These are phyloP conservation scores for Thermophis baileyi DNA, from an alignment of 2,113 vertebrate species.

Conservation along the genomic window DNA sequence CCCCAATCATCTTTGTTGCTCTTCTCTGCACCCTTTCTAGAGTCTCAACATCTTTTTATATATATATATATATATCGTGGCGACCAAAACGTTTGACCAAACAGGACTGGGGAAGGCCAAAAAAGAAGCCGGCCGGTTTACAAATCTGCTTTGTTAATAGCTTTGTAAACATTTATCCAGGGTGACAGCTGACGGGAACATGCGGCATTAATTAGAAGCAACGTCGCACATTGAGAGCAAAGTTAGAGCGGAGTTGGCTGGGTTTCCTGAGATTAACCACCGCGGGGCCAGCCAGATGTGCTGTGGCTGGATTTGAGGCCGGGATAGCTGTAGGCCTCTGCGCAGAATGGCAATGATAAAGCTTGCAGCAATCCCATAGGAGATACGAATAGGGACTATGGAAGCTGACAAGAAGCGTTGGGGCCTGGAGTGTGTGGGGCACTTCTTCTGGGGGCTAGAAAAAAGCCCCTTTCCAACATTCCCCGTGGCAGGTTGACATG, in stretches of 20 bases:
- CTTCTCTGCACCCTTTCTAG: no score
- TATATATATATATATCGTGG: no score
- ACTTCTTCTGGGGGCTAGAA: background rate
- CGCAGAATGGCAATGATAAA: constrained; percentile 34
- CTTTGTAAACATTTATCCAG: constrained; percentile 85
- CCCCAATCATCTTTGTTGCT: no score
- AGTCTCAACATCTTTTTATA: no score
- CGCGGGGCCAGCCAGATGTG: constrained; percentile 63
- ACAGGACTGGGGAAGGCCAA: no score
- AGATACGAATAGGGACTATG: constrained; percentile 59
- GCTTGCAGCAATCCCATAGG: constrained; percentile 53
- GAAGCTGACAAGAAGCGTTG: constrained; percentile 9
- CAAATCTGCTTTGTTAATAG: constrained; percentile 83
- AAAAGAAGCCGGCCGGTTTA: constrained; percentile 72
- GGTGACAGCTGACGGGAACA: constrained; percentile 78
- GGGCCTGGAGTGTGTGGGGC: background rate
- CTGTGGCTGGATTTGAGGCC: constrained; percentile 65
- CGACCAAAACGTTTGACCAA: no score
- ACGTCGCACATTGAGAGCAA: constrained; percentile 71
- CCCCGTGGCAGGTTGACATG: background rate
- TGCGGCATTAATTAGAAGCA: constrained; percentile 82
- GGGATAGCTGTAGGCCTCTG: constrained; percentile 58
- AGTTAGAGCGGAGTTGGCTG: constrained; percentile 74
- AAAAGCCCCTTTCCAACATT: background rate
- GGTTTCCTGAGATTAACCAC: constrained; percentile 72